Evolutionary conservation across 2,888 invertebrate genomes (phyloP), one percentile per base, ranked within the genome.

Genomic region (Lithophane leautieri): DNA sequence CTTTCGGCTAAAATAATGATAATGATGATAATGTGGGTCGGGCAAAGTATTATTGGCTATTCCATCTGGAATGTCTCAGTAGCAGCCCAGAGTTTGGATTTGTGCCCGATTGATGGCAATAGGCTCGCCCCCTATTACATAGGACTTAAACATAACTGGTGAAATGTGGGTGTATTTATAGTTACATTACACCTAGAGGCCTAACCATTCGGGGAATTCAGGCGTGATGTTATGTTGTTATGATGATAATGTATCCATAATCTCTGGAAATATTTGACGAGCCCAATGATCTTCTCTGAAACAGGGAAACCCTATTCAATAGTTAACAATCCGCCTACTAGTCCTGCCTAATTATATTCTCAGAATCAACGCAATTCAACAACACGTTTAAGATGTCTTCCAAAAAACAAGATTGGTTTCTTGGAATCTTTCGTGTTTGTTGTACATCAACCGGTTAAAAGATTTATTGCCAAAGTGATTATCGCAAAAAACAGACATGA

Each of bases 401-500:
- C 0, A 11, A 34, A 58, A 44, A 76, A 58, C 62, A 34, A 11
- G 34, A 63, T 52, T 28, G 14, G 1, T 14, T 63, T 52, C 82
- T 34, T 19, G 19, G 76, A 82, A 63, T 22, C 6, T 34, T 42
- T 50, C 22, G 8, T 34, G 28, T 25, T 60, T 47, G 28, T 56
- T 47, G 76, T 34, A 16, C n/a, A 76, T 76, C 4, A 58, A 76
- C 56, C 77, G 77, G 65, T 78, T 65, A 40, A 81, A 63, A 11
- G 0, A 52, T 34, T 63, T 34, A 75, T 58, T 42, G 16, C 28
- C 44, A 6, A 22, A 4, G 7, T 28, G 6, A n/a, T 74, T 9
- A 11, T 12, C 52, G 34, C 22, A 78, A 82, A 58, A 63, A 77
- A 62, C 1, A 0, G n/a, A 44, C 56, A 77, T 78, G 42, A 60